Percentiles rank a stretch among this genome's conserved stretches.
phyloP scores from a whole-genome alignment of 2,113 vertebrate species.

The Syngnathoides biaculeatus region DNA sequence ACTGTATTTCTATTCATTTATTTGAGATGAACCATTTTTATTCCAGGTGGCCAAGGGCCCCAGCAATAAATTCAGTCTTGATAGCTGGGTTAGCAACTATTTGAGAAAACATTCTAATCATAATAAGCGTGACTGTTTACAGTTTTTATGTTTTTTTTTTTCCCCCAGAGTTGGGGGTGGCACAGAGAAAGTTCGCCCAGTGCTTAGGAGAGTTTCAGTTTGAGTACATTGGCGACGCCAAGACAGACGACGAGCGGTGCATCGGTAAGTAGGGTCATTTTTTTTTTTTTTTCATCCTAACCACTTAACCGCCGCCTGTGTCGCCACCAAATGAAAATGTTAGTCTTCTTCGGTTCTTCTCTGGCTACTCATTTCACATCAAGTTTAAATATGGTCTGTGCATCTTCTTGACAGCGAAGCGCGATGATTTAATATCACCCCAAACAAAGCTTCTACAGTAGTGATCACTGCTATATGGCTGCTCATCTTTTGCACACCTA shows the following conservation, averaged over 20 bases:
- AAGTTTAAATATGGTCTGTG: neutral
- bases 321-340: conserved; percentile 22
- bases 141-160: conserved; percentile 22
- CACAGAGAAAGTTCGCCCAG: conserved; percentile 93
- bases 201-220: conserved; percentile 93
- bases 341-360: conserved; percentile 28
- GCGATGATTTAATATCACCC: neutral
- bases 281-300: conserved; percentile 18
- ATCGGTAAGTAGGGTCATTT: conserved; percentile 78
- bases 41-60: too few species aligned
- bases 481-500: too few species aligned
- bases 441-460: neutral
- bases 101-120: too few species aligned
- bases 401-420: neutral
- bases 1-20: too few species aligned
- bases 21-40: too few species aligned
- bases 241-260: conserved; percentile 92
- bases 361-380: conserved; percentile 4
- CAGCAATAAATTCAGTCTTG: too few species aligned
- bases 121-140: neutral
- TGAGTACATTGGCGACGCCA: conserved; percentile 95
- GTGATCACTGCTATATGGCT: neutral
- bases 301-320: conserved; percentile 22
- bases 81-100: too few species aligned
- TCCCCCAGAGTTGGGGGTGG: conserved; percentile 86